A percentile compares a stretch with the other conserved stretches of the same genome.
Conservation (phyloP, 2,888 invertebrate genomes). For the Embidobia sp. region DNA sequence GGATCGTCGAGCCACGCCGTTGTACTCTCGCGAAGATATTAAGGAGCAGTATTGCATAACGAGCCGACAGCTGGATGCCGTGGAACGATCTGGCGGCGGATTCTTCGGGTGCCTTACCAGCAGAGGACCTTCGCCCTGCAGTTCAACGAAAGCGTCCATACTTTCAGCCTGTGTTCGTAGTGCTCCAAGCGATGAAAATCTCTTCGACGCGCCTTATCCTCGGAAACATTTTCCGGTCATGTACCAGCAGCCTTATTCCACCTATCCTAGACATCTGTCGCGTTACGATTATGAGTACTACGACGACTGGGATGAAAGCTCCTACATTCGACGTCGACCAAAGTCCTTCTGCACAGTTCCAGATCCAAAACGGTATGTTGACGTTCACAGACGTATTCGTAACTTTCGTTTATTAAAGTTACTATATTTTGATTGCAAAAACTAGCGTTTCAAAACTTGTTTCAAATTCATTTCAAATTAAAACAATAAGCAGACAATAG, state of each 20-base stretch:
- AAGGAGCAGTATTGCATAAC: slow-evolving; percentile 97
- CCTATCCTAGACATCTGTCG: slow-evolving; percentile 72
- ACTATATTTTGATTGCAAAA: no score
- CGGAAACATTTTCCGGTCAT: slow-evolving; percentile 81
- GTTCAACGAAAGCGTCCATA: slow-evolving; percentile 85
- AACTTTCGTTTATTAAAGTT: no score
- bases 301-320: slow-evolving; percentile 88
- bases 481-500: no score
- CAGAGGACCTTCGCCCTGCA: slow-evolving; percentile 87
- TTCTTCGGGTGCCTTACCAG: slow-evolving; percentile 94
- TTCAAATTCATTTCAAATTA: no score
- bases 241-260: slow-evolving; percentile 77
- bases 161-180: slow-evolving; percentile 93
- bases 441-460: no score
- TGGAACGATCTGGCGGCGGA: slow-evolving; percentile 86
- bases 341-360: slow-evolving; percentile 88
- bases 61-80: slow-evolving; percentile 92
- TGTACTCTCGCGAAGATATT: slow-evolving; percentile 94
- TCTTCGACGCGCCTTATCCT: slow-evolving; percentile 91
- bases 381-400: no score
- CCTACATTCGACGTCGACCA: slow-evolving; percentile 91
- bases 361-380: slow-evolving; percentile 85
- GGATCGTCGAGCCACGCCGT: slow-evolving; percentile 82
- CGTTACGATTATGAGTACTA: slow-evolving; percentile 71
- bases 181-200: slow-evolving; percentile 94